Conservation (phyloP, 2,888 invertebrate species). For the Sclerodermus sp. region DNA sequence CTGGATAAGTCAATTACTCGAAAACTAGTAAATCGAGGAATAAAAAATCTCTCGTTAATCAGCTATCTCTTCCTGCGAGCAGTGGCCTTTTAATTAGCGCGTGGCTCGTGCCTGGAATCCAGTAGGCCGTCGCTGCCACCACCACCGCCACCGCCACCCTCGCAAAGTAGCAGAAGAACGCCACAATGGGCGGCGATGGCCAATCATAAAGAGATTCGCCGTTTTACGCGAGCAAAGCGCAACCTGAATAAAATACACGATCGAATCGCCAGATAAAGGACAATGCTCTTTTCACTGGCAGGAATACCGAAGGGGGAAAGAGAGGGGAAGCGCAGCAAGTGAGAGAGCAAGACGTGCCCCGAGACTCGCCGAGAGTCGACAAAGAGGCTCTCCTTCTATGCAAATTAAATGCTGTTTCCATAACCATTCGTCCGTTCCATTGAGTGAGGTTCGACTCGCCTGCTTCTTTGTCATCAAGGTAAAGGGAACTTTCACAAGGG, state of each 20-base stretch:
- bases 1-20: too few relatives aligned
- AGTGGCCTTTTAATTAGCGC: too few relatives aligned
- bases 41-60: too few relatives aligned
- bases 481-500: slow-evolving; percentile 55
- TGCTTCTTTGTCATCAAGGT: slow-evolving; percentile 57
- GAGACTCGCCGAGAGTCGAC: slow-evolving; percentile 43
- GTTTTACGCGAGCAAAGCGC: slow-evolving; percentile 42
- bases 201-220: slow-evolving; percentile 56
- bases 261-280: slow-evolving; percentile 58
- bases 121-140: neutral
- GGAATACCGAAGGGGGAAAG: slow-evolving; percentile 27
- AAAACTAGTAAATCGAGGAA: too few relatives aligned
- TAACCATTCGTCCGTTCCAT: slow-evolving; percentile 58
- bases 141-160: slow-evolving; percentile 14
- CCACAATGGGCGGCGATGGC: slow-evolving; percentile 46
- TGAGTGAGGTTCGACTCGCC: slow-evolving; percentile 54
- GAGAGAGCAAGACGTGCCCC: slow-evolving; percentile 28
- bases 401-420: slow-evolving; percentile 59
- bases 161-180: too few relatives aligned
- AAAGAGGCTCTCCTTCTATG: slow-evolving; percentile 58
- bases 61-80: too few relatives aligned
- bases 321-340: slow-evolving; percentile 14
- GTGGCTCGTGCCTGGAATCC: too few relatives aligned
- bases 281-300: slow-evolving; percentile 56
- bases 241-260: slow-evolving; percentile 58